Conservation (phyloP, 1,140 invertebrate genomes). For the Rhagoletis pomonella region DNA sequence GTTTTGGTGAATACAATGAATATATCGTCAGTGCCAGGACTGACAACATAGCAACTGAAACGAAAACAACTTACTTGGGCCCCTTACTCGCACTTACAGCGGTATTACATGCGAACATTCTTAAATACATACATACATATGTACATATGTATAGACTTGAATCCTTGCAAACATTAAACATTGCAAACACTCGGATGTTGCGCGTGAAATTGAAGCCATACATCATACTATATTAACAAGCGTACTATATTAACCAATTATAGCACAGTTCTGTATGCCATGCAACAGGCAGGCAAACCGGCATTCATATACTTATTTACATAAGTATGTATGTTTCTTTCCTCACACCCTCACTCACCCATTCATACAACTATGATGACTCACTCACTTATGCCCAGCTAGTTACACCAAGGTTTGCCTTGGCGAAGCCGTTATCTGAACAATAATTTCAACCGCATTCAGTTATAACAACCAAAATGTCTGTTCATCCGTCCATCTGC, state of each 20-base stretch:
- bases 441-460: slow-evolving; percentile 30
- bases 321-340: too few relatives aligned
- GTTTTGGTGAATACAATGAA: background rate
- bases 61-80: background rate
- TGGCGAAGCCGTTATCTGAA: background rate
- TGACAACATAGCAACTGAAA: background rate
- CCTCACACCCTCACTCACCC: background rate
- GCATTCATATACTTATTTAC: too few relatives aligned
- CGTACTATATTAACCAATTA: slow-evolving; percentile 8
- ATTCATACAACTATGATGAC: background rate
- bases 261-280: background rate
- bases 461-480: background rate
- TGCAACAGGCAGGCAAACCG: slow-evolving; percentile 24
- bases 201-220: slow-evolving; percentile 4
- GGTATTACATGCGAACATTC: background rate
- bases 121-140: background rate
- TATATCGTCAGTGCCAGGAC: background rate
- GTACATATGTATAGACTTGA: background rate
- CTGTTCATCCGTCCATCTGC: slow-evolving; percentile 13
- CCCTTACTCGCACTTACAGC: background rate
- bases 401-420: background rate
- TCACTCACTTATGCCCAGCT: too few relatives aligned
- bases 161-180: background rate
- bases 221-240: background rate
- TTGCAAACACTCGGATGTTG: background rate